Evolutionary conservation across 2,888 invertebrate genomes (phyloP), one percentile per base, ranked within the genome.

Genomic region (Lamellibrachia columna): DNA sequence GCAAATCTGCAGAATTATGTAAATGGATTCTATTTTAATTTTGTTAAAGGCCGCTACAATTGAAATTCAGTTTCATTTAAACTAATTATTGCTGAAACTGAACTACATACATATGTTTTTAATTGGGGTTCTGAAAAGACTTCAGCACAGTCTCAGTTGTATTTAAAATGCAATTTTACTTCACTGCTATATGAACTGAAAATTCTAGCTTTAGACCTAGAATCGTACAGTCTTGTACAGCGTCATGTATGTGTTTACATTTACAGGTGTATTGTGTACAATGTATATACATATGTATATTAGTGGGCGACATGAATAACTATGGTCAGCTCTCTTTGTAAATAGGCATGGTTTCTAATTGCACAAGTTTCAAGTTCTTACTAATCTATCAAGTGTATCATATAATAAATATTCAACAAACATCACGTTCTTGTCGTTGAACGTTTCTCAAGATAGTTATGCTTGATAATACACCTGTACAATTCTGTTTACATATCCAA

Each of bases 271-370:
- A 75, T 75, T 75, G 75, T 75, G 75, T 75, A 75, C 75, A 22
- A 75, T 75, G 75, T 75, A 75, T 75, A 75, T 75, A 75, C 75
- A 75, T 75, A 75, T 75, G 75, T 75, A 75, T 75, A 15, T 75
- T 75, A 75, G 75, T 22, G 75, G 75, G 75, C n/a, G 75, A 75
- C 75, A 22, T 75, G 22, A 75, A 75, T 75, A 75, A 75, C n/a
- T 22, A n/a, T n/a, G n/a, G 22, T 75, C 75, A 22, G 75, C 75
- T 75, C 75, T 58, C 15, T 75, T n/a, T 75, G 75, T 75, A 75
- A 75, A 75, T 75, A 75, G 22, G 75, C 75, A n/a, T 22, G 75
- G 75, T 75, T 75, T 75, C 75, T n/a, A 75, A 75, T 75, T 22
- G n/a, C 75, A 75, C 75, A 75, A 75, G 75, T 75, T 75, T 75